Conservation (phyloP, 2,888 invertebrate genomes). For the Callinectes sapidus region DNA sequence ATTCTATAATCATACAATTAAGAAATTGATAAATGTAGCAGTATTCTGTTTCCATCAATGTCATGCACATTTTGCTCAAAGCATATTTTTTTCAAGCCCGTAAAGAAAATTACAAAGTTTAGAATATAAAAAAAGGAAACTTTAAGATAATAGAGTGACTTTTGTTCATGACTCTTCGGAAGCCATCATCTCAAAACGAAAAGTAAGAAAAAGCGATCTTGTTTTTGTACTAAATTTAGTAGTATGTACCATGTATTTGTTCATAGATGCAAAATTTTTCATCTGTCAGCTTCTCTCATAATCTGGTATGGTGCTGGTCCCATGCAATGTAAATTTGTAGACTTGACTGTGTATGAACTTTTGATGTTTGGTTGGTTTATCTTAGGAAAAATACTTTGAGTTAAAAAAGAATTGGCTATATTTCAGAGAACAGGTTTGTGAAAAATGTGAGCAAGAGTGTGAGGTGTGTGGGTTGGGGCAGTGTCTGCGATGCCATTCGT, state of each 20-base stretch:
- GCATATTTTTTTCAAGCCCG: no score
- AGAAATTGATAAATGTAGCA: neutral
- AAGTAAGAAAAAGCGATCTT: neutral
- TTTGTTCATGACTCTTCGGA: neutral
- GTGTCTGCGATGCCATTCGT: slow-evolving; percentile 56
- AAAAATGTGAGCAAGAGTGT: slow-evolving; percentile 52
- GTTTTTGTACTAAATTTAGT: neutral
- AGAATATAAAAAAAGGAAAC: neutral
- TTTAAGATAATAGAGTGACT: neutral
- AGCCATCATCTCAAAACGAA: neutral
- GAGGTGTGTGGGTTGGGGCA: slow-evolving; percentile 62
- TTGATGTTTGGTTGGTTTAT: neutral
- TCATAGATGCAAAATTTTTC: neutral
- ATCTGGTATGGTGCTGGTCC: no score
- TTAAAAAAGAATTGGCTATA: neutral
- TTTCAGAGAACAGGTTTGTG: slow-evolving; percentile 63
- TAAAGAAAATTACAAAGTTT: no score
- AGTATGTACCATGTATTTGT: neutral
- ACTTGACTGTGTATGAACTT: neutral
- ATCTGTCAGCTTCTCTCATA: neutral
- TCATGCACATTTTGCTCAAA: no score
- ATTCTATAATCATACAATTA: neutral
- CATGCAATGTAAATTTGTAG: neutral
- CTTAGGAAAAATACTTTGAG: neutral
- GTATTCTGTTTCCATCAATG: no score